Percentiles rank a stretch among this genome's conserved stretches.
phyloP scores from a whole-genome alignment of 2,888 invertebrate species.

The Erebia epiphron region DNA sequence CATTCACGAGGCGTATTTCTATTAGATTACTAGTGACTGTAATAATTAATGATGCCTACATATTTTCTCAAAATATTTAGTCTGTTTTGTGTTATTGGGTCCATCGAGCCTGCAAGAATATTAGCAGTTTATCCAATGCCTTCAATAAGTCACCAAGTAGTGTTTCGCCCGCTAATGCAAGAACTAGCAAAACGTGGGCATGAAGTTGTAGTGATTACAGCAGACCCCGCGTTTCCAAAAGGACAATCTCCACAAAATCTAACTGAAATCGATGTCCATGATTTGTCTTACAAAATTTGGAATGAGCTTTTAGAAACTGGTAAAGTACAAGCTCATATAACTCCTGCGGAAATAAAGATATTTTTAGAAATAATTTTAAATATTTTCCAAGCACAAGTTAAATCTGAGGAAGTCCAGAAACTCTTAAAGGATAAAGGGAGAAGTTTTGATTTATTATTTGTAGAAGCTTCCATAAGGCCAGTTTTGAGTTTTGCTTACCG shows the following conservation, averaged over 20 bases:
- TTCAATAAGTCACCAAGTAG: slow-evolving; percentile 56
- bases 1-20: neutral
- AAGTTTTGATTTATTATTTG: slow-evolving; percentile 51
- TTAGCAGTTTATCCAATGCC: slow-evolving; percentile 55
- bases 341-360: neutral
- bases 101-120: slow-evolving; percentile 48
- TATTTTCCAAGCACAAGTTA: slow-evolving; percentile 39
- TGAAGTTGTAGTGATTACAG: slow-evolving; percentile 56
- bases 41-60: slow-evolving; percentile 22
- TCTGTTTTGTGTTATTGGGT: neutral
- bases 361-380: slow-evolving; percentile 7
- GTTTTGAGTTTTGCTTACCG: slow-evolving; percentile 42
- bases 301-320: slow-evolving; percentile 6
- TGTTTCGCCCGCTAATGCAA: slow-evolving; percentile 52
- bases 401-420: slow-evolving; percentile 41
- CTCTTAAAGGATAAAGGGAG: slow-evolving; percentile 43
- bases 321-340: neutral
- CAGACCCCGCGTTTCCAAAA: slow-evolving; percentile 52
- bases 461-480: slow-evolving; percentile 46
- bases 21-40: neutral
- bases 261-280: slow-evolving; percentile 55
- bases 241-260: slow-evolving; percentile 52
- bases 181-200: slow-evolving; percentile 61
- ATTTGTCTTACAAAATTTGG: slow-evolving; percentile 49
- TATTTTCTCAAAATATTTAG: neutral